phyloP scores from a whole-genome alignment of 2,888 invertebrate genomes.

The Synanthedon andrenaeformis region DNA sequence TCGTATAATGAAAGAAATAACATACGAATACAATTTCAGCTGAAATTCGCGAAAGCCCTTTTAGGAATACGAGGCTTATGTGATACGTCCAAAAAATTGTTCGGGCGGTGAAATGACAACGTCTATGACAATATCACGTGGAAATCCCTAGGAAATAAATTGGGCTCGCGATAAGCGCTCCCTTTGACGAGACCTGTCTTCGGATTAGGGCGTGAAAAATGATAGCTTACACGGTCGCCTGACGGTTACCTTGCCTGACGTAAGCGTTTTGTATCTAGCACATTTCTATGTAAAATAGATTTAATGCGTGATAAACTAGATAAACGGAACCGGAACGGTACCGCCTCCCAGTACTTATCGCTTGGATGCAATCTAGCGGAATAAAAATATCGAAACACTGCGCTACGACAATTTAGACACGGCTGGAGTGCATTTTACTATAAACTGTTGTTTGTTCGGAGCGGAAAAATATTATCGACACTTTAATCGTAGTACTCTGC shows the following conservation, averaged over 20 bases:
- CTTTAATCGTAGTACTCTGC: too few species aligned
- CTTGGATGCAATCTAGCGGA: too few species aligned
- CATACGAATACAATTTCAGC: too few species aligned
- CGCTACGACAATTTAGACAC: too few species aligned
- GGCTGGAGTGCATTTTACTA: too few species aligned
- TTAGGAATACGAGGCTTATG: conserved; percentile 7
- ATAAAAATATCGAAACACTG: too few species aligned
- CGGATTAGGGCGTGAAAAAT: conserved; percentile 67
- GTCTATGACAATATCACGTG: conserved; percentile 49
- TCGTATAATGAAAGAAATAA: too few species aligned
- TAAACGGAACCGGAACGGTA: too few species aligned
- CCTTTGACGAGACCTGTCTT: conserved; percentile 63
- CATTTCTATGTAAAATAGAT: neutral
- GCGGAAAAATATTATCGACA: neutral
- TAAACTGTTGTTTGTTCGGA: too few species aligned
- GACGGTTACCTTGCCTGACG: conserved; percentile 29
- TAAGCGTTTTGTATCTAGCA: conserved; percentile 30
- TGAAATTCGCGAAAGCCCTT: neutral
- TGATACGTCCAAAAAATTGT: conserved; percentile 8
- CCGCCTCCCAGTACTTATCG: too few species aligned
- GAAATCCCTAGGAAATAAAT: conserved; percentile 62
- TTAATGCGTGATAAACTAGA: neutral
- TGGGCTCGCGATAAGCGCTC: conserved; percentile 62
- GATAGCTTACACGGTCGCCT: conserved; percentile 43
- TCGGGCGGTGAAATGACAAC: conserved; percentile 17